phyloP scores from a whole-genome alignment of 2,888 invertebrate species.

The Salticus scenicus region DNA sequence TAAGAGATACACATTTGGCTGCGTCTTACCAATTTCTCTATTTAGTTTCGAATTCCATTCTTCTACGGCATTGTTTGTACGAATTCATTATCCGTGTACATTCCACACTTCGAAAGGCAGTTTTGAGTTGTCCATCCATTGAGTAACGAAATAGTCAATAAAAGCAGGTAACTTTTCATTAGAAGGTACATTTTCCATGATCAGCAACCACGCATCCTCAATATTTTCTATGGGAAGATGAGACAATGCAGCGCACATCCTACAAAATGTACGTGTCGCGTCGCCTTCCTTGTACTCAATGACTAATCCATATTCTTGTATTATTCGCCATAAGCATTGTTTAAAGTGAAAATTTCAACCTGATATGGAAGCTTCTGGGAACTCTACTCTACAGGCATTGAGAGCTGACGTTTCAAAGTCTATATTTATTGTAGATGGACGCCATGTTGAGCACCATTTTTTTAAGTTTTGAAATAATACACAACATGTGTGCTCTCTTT shows the following conservation, averaged over 20 bases:
- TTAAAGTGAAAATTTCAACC: constrained; percentile 29
- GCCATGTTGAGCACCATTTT: neutral
- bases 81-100: neutral
- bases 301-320: neutral
- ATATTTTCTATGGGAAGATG: neutral
- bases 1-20: too few relatives aligned
- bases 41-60: too few relatives aligned
- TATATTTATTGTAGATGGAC: neutral
- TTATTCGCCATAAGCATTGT: constrained; percentile 6
- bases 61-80: neutral
- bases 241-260: constrained; percentile 10
- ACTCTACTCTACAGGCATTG: neutral
- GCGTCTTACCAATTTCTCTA: too few relatives aligned
- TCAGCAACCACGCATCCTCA: neutral
- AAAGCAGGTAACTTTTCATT: neutral
- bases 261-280: neutral
- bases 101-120: too few relatives aligned
- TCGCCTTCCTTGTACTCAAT: neutral
- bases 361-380: neutral
- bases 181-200: neutral
- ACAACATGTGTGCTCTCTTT: neutral
- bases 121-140: neutral
- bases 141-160: constrained; percentile 6
- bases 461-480: neutral
- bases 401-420: constrained; percentile 3